Base-by-base conservation (phyloP, 2,113 vertebrate genomes). In the Crocuta crocuta region DNA sequence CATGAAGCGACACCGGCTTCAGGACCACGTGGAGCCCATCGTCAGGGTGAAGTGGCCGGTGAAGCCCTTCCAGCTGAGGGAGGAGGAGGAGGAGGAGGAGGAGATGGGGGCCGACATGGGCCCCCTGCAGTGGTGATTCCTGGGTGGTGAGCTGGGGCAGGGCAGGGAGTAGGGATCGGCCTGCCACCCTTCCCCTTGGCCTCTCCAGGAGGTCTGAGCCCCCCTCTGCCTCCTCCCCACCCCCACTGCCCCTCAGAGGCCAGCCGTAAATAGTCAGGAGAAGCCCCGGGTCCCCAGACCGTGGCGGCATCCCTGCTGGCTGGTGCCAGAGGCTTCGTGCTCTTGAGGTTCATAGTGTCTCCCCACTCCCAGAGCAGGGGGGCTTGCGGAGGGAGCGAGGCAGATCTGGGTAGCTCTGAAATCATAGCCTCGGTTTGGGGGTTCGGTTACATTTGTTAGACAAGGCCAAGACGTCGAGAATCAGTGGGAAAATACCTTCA, bases 1-100 rank as follows among this genome's bases (percentile, higher is more conserved):
- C 74, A 99, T 99, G 99, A 99, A 99, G 84, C 97, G 97, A 11
- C 99, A 99, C 92, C 98, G 98, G 12, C 98, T 98, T 11, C 98
- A 98, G 96, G 98, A 99, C 96, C 98, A 97, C 1, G 89, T 94
- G 35, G 97, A 97, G 82, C 97, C 97, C 0, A 43, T 91, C 2
- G 63, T 96, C 65, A 88, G 97, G 93, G 82, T 97, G 11, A 98
- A 97, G 55, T 98, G 98, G 97, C 94, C 98, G 0, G 85, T 43
- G 84, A 98, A 97, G 88, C 95, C 82, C 33, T 89, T 97, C 24
- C 96, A 97, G 76, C 92, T 93, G 6, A 97, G 97, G 94, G 89
- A 96, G 16, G 91, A 98, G 5, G 97, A 98, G 4, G 97, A 97
- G 39, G 97, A 97, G 21, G 98, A 97, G 43, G 97, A 85, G 79